Conservation (phyloP, 2,113 vertebrate genomes). For the Crypturellus undulatus region DNA sequence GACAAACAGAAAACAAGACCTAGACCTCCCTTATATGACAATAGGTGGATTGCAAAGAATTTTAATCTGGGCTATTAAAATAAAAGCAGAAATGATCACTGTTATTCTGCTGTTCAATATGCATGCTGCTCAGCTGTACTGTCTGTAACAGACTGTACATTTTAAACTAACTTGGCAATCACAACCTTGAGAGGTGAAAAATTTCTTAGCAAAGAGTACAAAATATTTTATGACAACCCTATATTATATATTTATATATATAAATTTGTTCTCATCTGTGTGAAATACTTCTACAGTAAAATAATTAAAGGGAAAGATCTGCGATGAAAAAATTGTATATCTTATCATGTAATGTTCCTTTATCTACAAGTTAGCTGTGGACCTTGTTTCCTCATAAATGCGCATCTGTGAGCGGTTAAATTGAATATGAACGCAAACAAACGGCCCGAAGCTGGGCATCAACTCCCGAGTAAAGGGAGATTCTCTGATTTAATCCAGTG, state of each 20-base stretch:
- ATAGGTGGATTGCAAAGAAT: accelerated
- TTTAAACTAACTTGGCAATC: neutral
- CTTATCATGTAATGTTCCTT: neutral
- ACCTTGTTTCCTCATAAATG: neutral
- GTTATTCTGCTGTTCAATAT: neutral
- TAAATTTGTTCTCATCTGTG: neutral
- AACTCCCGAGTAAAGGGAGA: neutral
- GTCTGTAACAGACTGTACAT: neutral
- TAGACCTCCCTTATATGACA: neutral
- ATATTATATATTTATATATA: neutral
- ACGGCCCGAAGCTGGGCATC: neutral
- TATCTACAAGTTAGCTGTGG: neutral
- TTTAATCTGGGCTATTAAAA: neutral
- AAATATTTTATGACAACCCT: neutral
- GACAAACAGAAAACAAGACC: neutral
- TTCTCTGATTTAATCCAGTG: neutral
- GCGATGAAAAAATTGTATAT: neutral
- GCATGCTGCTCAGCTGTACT: neutral
- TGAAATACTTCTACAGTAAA: neutral
- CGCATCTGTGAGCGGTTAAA: neutral
- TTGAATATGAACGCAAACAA: neutral
- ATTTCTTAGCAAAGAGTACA: neutral
- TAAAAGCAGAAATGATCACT: neutral
- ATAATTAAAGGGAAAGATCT: neutral
- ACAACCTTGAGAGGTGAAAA: neutral